phyloP scores from a whole-genome alignment of 1,140 invertebrate species.

The Caenorhabditis inopinata region DNA sequence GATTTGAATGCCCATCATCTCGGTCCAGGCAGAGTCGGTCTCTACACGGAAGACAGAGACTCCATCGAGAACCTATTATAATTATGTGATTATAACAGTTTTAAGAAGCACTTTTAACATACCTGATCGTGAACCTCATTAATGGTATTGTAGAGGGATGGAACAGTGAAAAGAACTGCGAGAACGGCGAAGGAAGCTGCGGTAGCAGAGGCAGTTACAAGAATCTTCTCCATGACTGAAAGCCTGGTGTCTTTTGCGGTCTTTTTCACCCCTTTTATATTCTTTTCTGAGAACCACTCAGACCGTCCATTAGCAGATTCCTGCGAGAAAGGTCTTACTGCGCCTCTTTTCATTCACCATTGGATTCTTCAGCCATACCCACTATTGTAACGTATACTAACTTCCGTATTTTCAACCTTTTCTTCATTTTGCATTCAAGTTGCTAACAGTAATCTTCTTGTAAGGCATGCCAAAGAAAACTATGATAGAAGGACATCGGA shows the following conservation, averaged over 20 bases:
- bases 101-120: neutral
- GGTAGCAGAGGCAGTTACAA: neutral
- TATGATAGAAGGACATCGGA: conserved; percentile 13
- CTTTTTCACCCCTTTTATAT: neutral
- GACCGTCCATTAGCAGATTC: conserved; percentile 12
- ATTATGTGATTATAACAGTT: neutral
- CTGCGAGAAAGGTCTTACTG: conserved; percentile 11
- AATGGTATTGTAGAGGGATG: conserved; percentile 49
- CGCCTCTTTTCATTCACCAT: neutral
- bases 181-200: conserved; percentile 22
- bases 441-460: conserved; percentile 18
- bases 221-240: conserved; percentile 23
- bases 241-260: neutral
- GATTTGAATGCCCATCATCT: conserved; percentile 54
- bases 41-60: conserved; percentile 51
- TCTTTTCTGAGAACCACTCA: neutral
- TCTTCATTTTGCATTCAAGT: neutral
- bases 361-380: conserved; percentile 1
- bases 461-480: conserved; percentile 12
- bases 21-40: conserved; percentile 53
- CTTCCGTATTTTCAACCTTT: neutral
- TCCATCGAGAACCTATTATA: conserved; percentile 45
- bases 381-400: conserved; percentile 11
- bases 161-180: conserved; percentile 30
- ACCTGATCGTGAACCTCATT: conserved; percentile 54